A percentile compares a stretch with the other conserved stretches of the same genome.
Conservation (phyloP, 2,797 vertebrate genomes). For the Ctenopoma kingsleyae region DNA sequence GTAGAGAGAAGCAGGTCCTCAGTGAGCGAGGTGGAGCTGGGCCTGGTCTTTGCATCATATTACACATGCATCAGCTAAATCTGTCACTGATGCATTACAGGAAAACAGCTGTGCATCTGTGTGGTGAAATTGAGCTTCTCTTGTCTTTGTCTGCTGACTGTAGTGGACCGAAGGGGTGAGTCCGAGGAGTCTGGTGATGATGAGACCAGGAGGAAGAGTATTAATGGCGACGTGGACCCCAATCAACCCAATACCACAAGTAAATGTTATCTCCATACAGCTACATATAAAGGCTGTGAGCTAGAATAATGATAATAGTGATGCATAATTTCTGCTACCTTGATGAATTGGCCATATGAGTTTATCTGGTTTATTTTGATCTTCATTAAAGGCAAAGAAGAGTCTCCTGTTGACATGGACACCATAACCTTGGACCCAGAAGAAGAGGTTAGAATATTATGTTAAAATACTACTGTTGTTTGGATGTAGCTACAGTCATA, state of each 20-base stretch:
- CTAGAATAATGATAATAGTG: background rate
- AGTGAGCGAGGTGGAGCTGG: constrained; percentile 17
- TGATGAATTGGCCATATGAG: background rate
- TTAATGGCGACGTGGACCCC: constrained; percentile 87
- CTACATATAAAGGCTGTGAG: background rate
- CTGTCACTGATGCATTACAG: constrained; percentile 5
- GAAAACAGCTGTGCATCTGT: background rate
- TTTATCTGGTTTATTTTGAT: background rate
- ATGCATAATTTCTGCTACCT: background rate
- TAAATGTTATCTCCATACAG: constrained; percentile 42
- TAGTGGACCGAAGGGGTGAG: constrained; percentile 94
- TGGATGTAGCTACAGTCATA: background rate
- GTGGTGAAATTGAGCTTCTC: background rate
- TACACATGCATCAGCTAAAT: constrained; percentile 28
- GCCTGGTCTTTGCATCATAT: constrained; percentile 17
- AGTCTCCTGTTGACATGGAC: constrained; percentile 97
- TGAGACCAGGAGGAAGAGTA: constrained; percentile 89
- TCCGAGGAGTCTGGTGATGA: constrained; percentile 98
- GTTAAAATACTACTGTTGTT: background rate
- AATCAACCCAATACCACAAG: constrained; percentile 77
- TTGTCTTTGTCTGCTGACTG: constrained; percentile 42
- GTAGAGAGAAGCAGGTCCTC: background rate
- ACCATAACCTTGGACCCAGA: constrained; percentile 95
- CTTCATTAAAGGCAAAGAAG: constrained; percentile 83
- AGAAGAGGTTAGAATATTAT: constrained; percentile 89